Conservation (phyloP, 64 coral and sea anemone species). For the Pocillopora damicornis region DNA sequence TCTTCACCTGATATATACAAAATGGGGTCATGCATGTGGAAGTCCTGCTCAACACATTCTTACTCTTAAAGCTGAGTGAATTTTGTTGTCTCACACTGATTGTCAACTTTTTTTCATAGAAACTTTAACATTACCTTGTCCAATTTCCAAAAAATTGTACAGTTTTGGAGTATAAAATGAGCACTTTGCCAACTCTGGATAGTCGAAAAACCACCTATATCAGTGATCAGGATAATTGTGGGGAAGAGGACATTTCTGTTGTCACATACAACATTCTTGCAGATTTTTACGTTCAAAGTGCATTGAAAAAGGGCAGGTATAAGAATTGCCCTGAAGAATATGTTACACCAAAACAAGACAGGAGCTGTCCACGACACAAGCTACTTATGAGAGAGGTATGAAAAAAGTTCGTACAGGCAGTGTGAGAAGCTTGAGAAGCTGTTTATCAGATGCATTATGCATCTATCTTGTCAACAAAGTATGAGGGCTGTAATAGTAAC, state of each 20-base stretch:
- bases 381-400: background rate
- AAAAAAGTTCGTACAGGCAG: background rate
- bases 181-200: background rate
- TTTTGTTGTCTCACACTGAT: too few relatives aligned
- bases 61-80: too few relatives aligned
- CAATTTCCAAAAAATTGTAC: background rate
- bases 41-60: too few relatives aligned
- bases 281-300: constrained; percentile 3
- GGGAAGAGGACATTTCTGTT: constrained; percentile 3
- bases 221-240: background rate
- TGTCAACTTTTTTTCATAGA: too few relatives aligned
- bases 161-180: background rate
- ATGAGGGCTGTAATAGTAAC: too few relatives aligned
- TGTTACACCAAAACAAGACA: background rate
- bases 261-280: constrained; percentile 21
- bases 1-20: too few relatives aligned
- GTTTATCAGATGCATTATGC: too few relatives aligned
- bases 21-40: too few relatives aligned
- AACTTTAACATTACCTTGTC: too few relatives aligned
- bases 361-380: background rate
- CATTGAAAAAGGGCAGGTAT: background rate
- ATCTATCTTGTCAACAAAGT: too few relatives aligned
- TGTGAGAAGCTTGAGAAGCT: too few relatives aligned
- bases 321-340: background rate
- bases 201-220: constrained; percentile 3